Base-by-base conservation (phyloP, 2,797 vertebrate genomes). In the Pteropus rufus region DNA sequence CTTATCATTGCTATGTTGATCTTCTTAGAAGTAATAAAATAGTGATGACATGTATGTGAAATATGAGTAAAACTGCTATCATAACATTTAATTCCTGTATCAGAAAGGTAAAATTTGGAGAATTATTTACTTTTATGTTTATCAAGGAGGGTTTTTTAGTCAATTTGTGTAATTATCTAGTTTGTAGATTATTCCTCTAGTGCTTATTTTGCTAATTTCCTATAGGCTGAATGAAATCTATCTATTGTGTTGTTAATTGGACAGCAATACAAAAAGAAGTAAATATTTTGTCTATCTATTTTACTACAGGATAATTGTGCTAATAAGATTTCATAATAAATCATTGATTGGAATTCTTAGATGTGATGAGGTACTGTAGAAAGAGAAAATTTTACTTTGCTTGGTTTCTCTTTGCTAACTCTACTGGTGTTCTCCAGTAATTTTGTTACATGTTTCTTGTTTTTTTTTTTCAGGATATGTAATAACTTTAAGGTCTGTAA, bases 81-180 rank as follows among this genome's bases (percentile, higher is more conserved):
- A 69, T 34, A 84, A 72, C 14, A 94, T 36, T 89, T 75, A 82
- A 15, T 75, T 93, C 12, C 24, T 89, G 1, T 72, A 64, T 52
- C 15, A 86, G 60, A 41, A 92, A 89, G 60, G 23, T 80, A 26
- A 91, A 86, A 89, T 80, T 96, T 91, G 49, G 56, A 67, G 23
- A 92, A 77, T 65, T 89, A 62, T 87, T 94, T 93, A 77, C 26
- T 73, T 89, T 96, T 89, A 24, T 15, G 56, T 77, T 95, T 97
- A 83, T 93, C 41, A 67, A 83, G 36, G 85, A 93, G 69, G 7
- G 7, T 16, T 39, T 93, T 90, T 83, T n/a, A 96, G 65, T 81
- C 80, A 84, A 93, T 95, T 94, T 97, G 77, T 94, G 65, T 93
- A 97, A 97, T 94, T 93, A 96, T 91, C 75, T 83, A 89, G 79